phyloP scores from a whole-genome alignment of 2,113 vertebrate species.

The Patagioenas fasciata region DNA sequence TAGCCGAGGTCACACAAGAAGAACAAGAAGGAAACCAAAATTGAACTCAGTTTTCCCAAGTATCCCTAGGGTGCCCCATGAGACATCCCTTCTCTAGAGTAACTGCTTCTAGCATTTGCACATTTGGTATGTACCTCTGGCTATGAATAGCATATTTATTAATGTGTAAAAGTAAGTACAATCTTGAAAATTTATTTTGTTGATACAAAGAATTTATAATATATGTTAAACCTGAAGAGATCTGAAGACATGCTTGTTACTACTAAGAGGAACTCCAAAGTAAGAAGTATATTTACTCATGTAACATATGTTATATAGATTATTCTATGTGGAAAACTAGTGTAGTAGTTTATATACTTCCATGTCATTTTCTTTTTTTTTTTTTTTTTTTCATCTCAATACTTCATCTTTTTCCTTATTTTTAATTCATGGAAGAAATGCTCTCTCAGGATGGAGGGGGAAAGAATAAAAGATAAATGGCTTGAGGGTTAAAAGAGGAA shows the following conservation, averaged over 20 bases:
- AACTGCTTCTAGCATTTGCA: not conserved
- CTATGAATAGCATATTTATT: not conserved
- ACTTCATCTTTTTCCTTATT: not conserved
- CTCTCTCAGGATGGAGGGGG: not conserved
- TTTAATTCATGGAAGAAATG: not conserved
- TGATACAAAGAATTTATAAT: not conserved
- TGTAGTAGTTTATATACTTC: not conserved
- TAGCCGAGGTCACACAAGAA: not conserved
- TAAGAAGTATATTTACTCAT: not conserved
- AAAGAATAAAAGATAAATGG: not conserved
- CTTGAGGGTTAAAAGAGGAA: not conserved
- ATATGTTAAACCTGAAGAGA: not conserved
- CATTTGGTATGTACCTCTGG: not conserved
- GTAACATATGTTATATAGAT: not conserved
- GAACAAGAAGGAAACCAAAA: not conserved
- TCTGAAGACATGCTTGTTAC: not conserved
- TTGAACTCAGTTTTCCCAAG: not conserved
- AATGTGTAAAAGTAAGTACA: not conserved
- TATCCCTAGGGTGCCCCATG: not conserved
- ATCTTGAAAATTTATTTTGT: not conserved
- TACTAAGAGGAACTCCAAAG: not conserved
- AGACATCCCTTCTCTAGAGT: not conserved
- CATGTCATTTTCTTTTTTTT: not conserved
- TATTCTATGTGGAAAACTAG: not conserved
- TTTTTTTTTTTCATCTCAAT: not conserved